phyloP scores from a whole-genome alignment of 2,797 vertebrate species.

The Atherinosoma microstoma region DNA sequence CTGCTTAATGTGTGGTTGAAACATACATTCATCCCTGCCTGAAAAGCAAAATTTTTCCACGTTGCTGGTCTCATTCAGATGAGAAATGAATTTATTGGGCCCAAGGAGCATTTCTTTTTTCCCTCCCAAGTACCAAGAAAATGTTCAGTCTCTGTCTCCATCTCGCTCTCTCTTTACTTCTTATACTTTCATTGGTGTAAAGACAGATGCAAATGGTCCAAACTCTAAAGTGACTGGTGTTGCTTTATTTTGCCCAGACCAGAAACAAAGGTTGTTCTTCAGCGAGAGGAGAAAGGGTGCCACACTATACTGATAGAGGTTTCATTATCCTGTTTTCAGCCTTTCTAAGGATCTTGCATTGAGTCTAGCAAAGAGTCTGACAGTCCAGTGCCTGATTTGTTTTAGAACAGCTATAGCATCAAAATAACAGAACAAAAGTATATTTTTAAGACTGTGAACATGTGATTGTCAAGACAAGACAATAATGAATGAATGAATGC shows the following conservation, averaged over 20 bases:
- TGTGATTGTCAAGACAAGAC: neutral
- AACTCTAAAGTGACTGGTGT: slow-evolving; percentile 82
- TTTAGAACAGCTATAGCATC: slow-evolving; percentile 23
- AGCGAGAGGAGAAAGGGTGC: slow-evolving; percentile 67
- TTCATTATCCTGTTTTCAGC: slow-evolving; percentile 61
- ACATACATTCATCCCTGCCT: slow-evolving; percentile 94
- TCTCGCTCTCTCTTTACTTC: slow-evolving; percentile 64
- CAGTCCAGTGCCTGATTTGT: slow-evolving; percentile 21
- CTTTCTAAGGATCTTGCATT: slow-evolving; percentile 47
- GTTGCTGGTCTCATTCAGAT: slow-evolving; percentile 96
- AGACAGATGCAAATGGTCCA: slow-evolving; percentile 74
- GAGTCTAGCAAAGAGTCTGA: slow-evolving; percentile 48
- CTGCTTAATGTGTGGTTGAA: slow-evolving; percentile 96
- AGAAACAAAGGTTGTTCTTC: slow-evolving; percentile 76
- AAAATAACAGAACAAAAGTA: slow-evolving; percentile 4
- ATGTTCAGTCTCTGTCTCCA: slow-evolving; percentile 75
- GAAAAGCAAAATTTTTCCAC: slow-evolving; percentile 97
- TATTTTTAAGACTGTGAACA: slow-evolving; percentile 10
- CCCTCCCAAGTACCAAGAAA: slow-evolving; percentile 85
- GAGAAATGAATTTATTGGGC: slow-evolving; percentile 97
- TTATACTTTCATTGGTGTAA: slow-evolving; percentile 77
- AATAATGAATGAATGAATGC: too few species aligned
- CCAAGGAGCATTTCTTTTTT: slow-evolving; percentile 83
- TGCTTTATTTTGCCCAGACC: slow-evolving; percentile 70
- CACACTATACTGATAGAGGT: slow-evolving; percentile 67